A percentile compares a stretch with the other conserved stretches of the same genome.
Conservation (phyloP, 2,888 invertebrate species). For the Chrysodeixis includens region DNA sequence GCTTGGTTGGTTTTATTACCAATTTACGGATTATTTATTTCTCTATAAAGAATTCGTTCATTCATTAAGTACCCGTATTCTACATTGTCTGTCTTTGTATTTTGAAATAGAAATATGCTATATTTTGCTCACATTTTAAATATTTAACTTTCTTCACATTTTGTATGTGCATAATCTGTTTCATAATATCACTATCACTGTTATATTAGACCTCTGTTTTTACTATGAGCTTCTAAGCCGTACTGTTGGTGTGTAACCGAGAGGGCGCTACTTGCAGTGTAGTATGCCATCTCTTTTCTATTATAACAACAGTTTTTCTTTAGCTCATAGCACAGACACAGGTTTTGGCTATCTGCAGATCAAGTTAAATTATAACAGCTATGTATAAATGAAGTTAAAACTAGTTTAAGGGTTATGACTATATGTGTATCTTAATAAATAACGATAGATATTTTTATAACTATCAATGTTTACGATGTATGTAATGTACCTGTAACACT, state of each 20-base stretch:
- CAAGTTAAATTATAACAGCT: conserved; percentile 34
- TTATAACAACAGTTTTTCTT: too few species aligned
- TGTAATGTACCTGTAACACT: conserved; percentile 62
- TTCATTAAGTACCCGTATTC: not conserved
- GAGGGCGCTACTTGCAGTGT: too few species aligned
- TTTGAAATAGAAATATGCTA: not conserved
- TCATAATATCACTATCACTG: conserved; percentile 21
- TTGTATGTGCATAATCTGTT: conserved; percentile 23
- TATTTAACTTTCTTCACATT: conserved; percentile 20
- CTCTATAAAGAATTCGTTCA: not conserved
- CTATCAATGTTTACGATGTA: conserved; percentile 56
- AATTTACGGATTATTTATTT: not conserved
- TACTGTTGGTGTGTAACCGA: too few species aligned
- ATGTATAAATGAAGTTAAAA: conserved; percentile 51
- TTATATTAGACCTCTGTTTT: not conserved
- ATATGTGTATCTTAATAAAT: conserved; percentile 52
- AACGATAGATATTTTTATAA: conserved; percentile 61
- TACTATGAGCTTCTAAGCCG: too few species aligned
- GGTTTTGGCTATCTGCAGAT: conserved; percentile 22
- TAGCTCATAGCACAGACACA: not conserved
- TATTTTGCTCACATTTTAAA: not conserved
- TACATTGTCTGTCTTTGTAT: not conserved
- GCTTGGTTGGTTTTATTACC: conserved; percentile 16
- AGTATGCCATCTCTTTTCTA: too few species aligned
- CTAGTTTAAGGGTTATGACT: conserved; percentile 50